Evolutionary conservation across 1,140 invertebrate species (phyloP), one percentile per base, ranked within the genome.

Genomic region (Drepana arcuata): DNA sequence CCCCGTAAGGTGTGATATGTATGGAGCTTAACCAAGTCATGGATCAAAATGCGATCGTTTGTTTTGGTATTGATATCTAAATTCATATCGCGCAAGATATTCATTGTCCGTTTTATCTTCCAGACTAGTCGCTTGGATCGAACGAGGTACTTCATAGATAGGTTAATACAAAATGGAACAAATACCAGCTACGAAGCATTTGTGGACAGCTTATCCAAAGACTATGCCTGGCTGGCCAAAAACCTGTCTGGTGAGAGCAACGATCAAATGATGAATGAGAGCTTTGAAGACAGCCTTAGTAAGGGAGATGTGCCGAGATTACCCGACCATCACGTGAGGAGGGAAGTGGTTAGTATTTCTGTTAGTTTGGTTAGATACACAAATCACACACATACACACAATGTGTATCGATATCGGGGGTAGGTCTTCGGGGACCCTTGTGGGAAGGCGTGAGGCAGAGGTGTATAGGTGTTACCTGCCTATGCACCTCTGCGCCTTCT

Each of bases 221-320:
- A 84, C 39, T 85, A 86, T 55, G 46, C 65, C 16, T 87, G 85
- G 85, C 35, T 87, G 16, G 80, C 73, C 60, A 54, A 79, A 36
- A 80, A 81, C 40, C 43, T 87, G 6, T 55, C 57, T 2, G 45
- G 71, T 2, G 72, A 72, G 10, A 57, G 61, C 35, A 68, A 70
- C 28, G 57, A 65, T 16, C 36, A 41, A 13, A 58, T 67, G 35
- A 37, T 73, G n/a, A 67, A 82, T 40, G 67, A 78, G 23, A 73
- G 68, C 18, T 77, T 77, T 16, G 74, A 82, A 31, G 77, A 84
- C 31, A 67, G 58, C 39, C 68, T 85, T 3, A 77, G 69, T 24
- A 61, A 65, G 24, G 85, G 85, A 29, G 85, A 87, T 38, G 84
- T 88, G 26, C 86, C 85, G 2, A 56, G 80, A 26, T 49, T 84